phyloP scores from a whole-genome alignment of 2,888 invertebrate species.

The Rapana venosa region DNA sequence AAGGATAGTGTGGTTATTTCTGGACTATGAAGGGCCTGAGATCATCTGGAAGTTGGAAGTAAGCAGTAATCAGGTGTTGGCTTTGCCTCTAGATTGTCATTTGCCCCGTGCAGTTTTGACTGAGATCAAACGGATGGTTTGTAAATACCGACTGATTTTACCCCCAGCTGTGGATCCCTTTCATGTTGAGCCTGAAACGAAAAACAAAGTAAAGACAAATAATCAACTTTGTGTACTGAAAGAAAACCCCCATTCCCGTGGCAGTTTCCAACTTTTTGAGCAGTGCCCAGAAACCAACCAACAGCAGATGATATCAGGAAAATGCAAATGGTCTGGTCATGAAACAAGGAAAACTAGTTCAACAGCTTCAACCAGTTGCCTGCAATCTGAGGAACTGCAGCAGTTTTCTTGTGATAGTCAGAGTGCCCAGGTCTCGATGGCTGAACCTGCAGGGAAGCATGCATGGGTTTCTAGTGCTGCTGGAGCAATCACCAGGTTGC shows the following conservation, averaged over 20 bases:
- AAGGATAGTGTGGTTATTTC: neutral
- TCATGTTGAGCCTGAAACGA: neutral
- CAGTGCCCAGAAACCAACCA: too few relatives aligned
- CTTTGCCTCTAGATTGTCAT: neutral
- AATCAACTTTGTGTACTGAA: neutral
- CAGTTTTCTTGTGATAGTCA: too few relatives aligned
- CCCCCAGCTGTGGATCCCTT: neutral
- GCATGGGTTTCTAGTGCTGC: too few relatives aligned
- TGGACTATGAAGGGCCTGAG: slow-evolving; percentile 18
- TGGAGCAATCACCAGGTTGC: too few relatives aligned
- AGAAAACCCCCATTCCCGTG: neutral
- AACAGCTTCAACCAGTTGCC: too few relatives aligned
- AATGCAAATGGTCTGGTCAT: too few relatives aligned
- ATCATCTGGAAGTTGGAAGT: neutral
- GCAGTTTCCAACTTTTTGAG: too few relatives aligned
- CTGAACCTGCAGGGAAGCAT: too few relatives aligned
- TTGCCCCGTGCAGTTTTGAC: neutral
- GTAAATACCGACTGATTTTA: neutral
- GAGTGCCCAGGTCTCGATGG: too few relatives aligned
- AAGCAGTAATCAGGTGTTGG: neutral
- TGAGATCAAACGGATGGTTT: neutral
- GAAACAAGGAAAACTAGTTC: too few relatives aligned
- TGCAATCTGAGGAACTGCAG: too few relatives aligned
- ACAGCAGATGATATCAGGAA: too few relatives aligned
- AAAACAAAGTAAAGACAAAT: neutral